A percentile compares a stretch with the other conserved stretches of the same genome.
phyloP scores from a whole-genome alignment of 2,113 vertebrate species.

The Steatornis caripensis region DNA sequence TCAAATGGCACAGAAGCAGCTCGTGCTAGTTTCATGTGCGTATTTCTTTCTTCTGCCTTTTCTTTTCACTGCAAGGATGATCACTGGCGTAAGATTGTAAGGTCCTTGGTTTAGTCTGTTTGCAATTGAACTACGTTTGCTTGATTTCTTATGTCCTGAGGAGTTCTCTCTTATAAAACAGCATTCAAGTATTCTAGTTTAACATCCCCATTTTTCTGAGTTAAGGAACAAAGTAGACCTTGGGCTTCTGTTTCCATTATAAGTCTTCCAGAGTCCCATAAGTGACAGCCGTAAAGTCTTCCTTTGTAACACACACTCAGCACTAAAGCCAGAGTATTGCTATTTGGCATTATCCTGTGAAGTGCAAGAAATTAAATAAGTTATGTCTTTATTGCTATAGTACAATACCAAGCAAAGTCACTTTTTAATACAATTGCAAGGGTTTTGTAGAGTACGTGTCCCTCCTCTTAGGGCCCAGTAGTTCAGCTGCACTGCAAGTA shows the following conservation, averaged over 20 bases:
- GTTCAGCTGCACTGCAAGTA: constrained; percentile 41
- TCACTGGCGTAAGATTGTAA: constrained; percentile 8
- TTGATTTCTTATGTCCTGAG: constrained; percentile 64
- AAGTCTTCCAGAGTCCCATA: constrained; percentile 40
- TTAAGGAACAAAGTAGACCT: constrained; percentile 57
- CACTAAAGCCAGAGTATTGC: constrained; percentile 74
- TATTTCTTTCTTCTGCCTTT: constrained; percentile 45
- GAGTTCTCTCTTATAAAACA: constrained; percentile 69
- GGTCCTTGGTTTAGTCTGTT: constrained; percentile 52
- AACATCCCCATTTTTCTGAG: constrained; percentile 68
- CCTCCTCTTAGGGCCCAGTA: background rate
- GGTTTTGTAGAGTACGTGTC: background rate
- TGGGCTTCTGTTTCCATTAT: constrained; percentile 23
- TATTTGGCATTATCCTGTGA: constrained; percentile 81
- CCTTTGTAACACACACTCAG: constrained; percentile 67
- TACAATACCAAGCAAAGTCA: constrained; percentile 70
- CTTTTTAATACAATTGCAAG: constrained; percentile 42
- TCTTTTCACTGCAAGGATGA: constrained; percentile 29
- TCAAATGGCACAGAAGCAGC: constrained; percentile 50
- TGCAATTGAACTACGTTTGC: constrained; percentile 44
- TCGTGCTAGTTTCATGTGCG: constrained; percentile 30
- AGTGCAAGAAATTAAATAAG: constrained; percentile 80
- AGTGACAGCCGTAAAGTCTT: constrained; percentile 26
- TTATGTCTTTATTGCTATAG: constrained; percentile 74
- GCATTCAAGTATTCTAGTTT: constrained; percentile 74